Evolutionary conservation across 2,113 vertebrate species (phyloP).

Genomic region (Scytalopus superciliaris): DNA sequence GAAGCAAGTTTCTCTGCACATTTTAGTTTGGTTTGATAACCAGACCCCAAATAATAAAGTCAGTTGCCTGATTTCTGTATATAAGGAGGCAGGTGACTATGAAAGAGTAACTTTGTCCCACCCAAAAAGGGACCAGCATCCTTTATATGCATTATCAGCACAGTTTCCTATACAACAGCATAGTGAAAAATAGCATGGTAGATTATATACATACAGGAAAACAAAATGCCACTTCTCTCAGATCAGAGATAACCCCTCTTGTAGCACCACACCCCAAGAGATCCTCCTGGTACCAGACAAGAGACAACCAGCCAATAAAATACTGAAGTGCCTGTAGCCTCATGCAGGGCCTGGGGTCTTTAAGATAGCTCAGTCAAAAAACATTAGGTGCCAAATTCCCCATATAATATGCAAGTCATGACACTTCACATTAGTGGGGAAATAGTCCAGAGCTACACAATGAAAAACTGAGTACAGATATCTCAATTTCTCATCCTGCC

Average conservation of each 20-base stretch:
- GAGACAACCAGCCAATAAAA: background rate
- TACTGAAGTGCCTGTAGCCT: background rate
- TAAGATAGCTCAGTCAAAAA: background rate
- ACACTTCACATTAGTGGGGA: background rate
- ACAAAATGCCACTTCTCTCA: background rate
- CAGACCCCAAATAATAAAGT: background rate
- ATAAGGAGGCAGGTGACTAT: background rate
- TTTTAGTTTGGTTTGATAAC: background rate
- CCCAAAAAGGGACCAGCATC: background rate
- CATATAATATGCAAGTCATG: accelerated
- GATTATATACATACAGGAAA: background rate
- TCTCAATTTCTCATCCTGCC: background rate
- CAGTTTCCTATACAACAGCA: background rate
- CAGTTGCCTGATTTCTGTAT: background rate
- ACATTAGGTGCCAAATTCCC: background rate
- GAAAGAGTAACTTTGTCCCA: background rate
- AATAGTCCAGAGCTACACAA: background rate
- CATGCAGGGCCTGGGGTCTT: background rate
- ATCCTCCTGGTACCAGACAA: background rate
- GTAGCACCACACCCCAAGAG: background rate
- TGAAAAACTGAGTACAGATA: background rate
- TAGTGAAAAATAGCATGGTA: background rate
- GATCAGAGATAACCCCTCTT: background rate
- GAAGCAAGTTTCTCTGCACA: background rate
- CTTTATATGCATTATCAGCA: background rate